Conservation (phyloP, 2,797 vertebrate species). For the Taenioides sp. region DNA sequence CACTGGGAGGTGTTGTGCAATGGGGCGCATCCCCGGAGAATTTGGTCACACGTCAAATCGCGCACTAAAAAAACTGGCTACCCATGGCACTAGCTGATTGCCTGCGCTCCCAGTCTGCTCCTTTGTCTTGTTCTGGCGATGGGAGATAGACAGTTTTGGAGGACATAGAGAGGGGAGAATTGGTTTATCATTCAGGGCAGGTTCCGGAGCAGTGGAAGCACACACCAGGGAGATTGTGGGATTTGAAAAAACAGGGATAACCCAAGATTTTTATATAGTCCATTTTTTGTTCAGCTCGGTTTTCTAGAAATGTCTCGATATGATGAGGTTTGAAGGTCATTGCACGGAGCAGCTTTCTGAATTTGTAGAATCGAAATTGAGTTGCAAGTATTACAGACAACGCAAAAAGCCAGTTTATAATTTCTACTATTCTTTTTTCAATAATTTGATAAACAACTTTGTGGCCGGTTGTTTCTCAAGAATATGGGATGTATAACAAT, state of each 20-base stretch:
- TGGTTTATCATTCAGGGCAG: constrained; percentile 69
- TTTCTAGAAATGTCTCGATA: constrained; percentile 38
- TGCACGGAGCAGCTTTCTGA: constrained; percentile 2
- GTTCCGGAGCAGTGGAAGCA: constrained; percentile 55
- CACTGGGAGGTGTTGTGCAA: constrained; percentile 74
- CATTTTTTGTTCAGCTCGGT: constrained; percentile 15
- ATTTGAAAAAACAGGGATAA: constrained; percentile 42
- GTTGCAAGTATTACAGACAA: no score
- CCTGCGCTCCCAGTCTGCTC: constrained; percentile 25
- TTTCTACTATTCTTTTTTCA: no score
- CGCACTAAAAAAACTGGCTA: constrained; percentile 25
- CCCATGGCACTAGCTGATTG: constrained; percentile 11
- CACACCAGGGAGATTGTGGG: constrained; percentile 52
- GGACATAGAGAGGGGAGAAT: constrained; percentile 21
- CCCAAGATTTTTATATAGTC: constrained; percentile 49
- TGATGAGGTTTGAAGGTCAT: constrained; percentile 60
- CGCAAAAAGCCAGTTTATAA: no score
- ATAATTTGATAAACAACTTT: no score
- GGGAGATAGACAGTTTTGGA: constrained; percentile 59
- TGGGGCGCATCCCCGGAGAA: constrained; percentile 79
- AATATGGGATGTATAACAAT: no score
- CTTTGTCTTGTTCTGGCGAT: constrained; percentile 49
- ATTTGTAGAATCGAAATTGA: not conserved
- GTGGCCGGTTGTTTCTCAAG: no score
- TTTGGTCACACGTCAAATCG: constrained; percentile 63